Evolutionary conservation across 2,797 vertebrate species (phyloP).

Genomic region (Molossus molossus): DNA sequence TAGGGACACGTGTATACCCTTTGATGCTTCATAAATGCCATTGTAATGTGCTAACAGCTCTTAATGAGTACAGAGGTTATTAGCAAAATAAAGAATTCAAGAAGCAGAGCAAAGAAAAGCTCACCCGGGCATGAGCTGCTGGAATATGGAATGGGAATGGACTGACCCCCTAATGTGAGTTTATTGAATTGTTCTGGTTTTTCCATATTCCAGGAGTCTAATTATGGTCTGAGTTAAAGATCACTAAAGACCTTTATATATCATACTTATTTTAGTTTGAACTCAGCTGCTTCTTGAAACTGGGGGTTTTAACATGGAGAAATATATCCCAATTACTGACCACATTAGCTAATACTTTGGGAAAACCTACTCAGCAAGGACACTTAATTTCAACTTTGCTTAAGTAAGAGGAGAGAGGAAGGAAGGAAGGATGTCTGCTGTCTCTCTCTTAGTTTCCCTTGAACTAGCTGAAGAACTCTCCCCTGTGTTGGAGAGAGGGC

Average conservation of each 20-base stretch:
- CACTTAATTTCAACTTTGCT: constrained; percentile 52
- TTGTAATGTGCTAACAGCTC: background rate
- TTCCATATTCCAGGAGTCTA: background rate
- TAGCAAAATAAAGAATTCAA: constrained; percentile 17
- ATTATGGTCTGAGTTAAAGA: constrained; percentile 42
- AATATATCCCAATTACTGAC: constrained; percentile 42
- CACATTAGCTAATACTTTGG: constrained; percentile 54
- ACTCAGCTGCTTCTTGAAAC: constrained; percentile 63
- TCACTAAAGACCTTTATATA: constrained; percentile 44
- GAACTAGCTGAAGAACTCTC: background rate
- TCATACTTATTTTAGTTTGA: constrained; percentile 64
- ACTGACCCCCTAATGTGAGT: background rate
- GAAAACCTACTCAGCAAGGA: constrained; percentile 65
- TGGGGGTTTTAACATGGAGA: constrained; percentile 30
- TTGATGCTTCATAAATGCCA: background rate
- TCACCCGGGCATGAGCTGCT: background rate
- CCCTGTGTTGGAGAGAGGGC: background rate
- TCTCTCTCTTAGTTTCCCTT: background rate
- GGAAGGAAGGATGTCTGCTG: background rate
- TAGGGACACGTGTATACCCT: background rate
- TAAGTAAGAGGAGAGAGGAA: constrained; percentile 28
- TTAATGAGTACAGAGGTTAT: background rate
- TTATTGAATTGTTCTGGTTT: constrained; percentile 7
- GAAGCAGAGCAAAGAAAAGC: background rate
- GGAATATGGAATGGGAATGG: background rate